Evolutionary conservation across 1,140 invertebrate species (phyloP), one percentile per base, ranked within the genome.

Genomic region (Anoplolepis gracilipes): DNA sequence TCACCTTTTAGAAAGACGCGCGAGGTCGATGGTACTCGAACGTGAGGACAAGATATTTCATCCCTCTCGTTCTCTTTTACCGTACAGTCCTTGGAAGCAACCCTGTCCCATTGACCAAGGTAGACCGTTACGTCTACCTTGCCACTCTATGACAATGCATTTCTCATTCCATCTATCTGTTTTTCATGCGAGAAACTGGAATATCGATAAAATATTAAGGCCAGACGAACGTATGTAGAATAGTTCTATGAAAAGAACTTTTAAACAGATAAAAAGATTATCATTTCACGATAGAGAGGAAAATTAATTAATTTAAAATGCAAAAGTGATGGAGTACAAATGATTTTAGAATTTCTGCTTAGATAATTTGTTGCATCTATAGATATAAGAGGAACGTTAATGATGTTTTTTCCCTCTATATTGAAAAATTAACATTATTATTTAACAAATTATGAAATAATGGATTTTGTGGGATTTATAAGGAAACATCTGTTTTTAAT

Each of bases 21-120:
- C 88, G 55, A 72, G 73, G 87, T 92, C 90, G 87, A 92, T 92
- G 91, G 30, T 85, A 69, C 91, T 92, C 84, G 87, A 92, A 90
- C 84, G 42, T 64, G 57, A 42, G 73, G 39, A 81, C 81, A 85
- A 86, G 90, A 91, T 91, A 89, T 90, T 86, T 79, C 77, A 89
- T 86, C 86, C 88, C 87, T 85, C 78, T 87, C 65, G 22, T 70
- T 49, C 55, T 72, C 67, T 81, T 81, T 85, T 78, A 39, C 69
- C 42, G 46, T 49, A 22, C 25, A 75, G 28, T 55, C 69, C 85
- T 75, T 70, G 67, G 78, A 46, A 59, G 42, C 69, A 55, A 75
- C 39, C 30, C 70, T 61, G 39, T 79, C 61, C 61, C 72, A 70
- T 65, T 59, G 25, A 22, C n/a, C n/a, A n/a, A n/a, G n/a, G n/a